Evolutionary conservation across 2,888 invertebrate genomes (phyloP).

Genomic region (Pollenia labialis): DNA sequence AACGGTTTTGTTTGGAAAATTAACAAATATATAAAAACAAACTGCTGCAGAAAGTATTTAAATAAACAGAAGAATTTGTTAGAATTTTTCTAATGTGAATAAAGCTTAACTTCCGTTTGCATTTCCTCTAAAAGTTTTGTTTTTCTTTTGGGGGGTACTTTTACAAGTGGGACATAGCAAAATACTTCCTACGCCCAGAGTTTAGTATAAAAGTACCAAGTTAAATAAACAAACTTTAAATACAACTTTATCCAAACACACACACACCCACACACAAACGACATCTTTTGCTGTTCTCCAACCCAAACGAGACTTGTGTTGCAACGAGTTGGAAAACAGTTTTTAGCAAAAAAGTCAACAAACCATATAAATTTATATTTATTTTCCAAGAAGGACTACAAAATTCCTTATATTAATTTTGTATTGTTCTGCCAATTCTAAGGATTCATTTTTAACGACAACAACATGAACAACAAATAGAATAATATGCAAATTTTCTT

Average conservation of each 20-base stretch:
- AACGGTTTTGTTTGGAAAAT: neutral
- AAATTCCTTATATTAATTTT: neutral
- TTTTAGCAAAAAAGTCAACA: slow-evolving; percentile 9
- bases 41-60: neutral
- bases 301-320: neutral
- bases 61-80: neutral
- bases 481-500: slow-evolving; percentile 20
- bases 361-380: slow-evolving; percentile 25
- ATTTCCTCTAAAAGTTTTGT: neutral
- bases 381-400: neutral
- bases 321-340: neutral
- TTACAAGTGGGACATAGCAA: neutral
- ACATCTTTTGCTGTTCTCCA: no score
- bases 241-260: neutral
- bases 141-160: neutral
- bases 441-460: neutral
- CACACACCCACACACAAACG: neutral
- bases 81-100: neutral
- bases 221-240: neutral
- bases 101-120: neutral
- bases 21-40: neutral
- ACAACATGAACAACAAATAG: neutral
- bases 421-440: slow-evolving; percentile 26
- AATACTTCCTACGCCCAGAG: neutral
- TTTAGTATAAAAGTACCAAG: neutral